These are phyloP conservation scores for Cyclura pinguis DNA, from an alignment of 2,797 vertebrate genomes.

Conservation along the genomic window DNA sequence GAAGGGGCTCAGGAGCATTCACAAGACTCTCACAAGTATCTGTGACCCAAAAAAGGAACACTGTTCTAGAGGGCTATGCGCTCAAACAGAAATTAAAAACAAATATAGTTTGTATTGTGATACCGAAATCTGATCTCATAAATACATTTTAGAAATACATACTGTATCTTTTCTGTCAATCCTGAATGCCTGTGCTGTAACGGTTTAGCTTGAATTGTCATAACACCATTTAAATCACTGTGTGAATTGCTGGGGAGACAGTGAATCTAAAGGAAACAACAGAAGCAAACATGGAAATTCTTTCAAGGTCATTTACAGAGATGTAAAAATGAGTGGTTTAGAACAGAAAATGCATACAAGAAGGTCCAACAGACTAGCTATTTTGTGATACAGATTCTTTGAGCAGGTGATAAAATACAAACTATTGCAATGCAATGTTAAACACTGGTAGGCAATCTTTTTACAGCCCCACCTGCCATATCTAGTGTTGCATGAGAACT, in stretches of 20 bases:
- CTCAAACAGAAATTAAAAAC: neutral
- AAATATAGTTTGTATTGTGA: neutral
- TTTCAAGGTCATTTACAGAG: neutral
- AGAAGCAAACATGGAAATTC: slow-evolving; percentile 27
- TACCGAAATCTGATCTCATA: neutral
- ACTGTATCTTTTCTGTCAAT: slow-evolving; percentile 79
- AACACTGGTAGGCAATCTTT: neutral
- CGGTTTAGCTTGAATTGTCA: slow-evolving; percentile 88
- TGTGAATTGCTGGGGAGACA: slow-evolving; percentile 78
- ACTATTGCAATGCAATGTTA: neutral
- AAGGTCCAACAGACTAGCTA: neutral
- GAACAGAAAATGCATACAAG: neutral
- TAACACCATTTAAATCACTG: slow-evolving; percentile 84
- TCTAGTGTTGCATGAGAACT: neutral
- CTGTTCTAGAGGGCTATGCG: neutral
- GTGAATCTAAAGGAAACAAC: slow-evolving; percentile 72
- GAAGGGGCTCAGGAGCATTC: no score
- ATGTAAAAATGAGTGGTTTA: neutral
- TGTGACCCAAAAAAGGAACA: neutral
- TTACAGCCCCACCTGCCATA: no score
- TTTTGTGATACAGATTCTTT: neutral
- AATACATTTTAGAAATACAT: slow-evolving; percentile 62
- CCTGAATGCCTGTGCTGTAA: slow-evolving; percentile 83
- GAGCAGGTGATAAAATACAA: neutral
- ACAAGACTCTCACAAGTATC: no score